Evolutionary conservation across 2,797 vertebrate genomes (phyloP), one percentile per base, ranked within the genome.

Genomic region (Molossus alvarezi): DNA sequence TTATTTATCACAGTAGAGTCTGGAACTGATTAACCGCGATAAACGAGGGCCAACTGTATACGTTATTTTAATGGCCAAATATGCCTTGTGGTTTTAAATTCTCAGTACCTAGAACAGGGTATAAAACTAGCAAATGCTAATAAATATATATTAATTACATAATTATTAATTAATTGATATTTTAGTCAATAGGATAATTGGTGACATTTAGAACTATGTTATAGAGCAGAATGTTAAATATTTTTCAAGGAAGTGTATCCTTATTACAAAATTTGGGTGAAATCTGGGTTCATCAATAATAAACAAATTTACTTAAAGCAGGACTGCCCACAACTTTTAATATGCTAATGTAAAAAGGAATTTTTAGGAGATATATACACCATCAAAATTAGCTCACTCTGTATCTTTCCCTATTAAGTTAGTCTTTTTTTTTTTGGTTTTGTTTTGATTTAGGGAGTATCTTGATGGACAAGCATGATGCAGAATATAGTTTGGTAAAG

Each of bases 221-320:
- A 0, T 65, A 81, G 15, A 85, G 27, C 48, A 69, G 6, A 76
- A 92, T 81, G 41, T 73, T 37, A 88, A 81, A 58, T 55, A 84
- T 65, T 90, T 37, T 20, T 65, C 57, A 81, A 90, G 33, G 37
- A 91, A 55, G 2, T 48, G 6, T 57, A 87, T 83, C 9, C 29
- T 71, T 73, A 20, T 79, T 69, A 77, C 9, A 91, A 81, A 25
- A 37, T 72, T 55, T 62, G 9, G 23, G 2, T 0, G 29, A 77
- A 94, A 65, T 60, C 20, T 67, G 13, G 51, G 9, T 79, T 91
- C 21, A 17, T 67, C n/a, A 92, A 51, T 85, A 95, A 90, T 81
- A 93, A 90, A 92, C 29, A 84, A 2, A 55, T 75, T 62, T 86
- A 92, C 18, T 73, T 93, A 65, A 82, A 88, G 45, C 7, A 80